phyloP scores from a whole-genome alignment of 1,140 invertebrate species.

The Wiebesia pumilae region DNA sequence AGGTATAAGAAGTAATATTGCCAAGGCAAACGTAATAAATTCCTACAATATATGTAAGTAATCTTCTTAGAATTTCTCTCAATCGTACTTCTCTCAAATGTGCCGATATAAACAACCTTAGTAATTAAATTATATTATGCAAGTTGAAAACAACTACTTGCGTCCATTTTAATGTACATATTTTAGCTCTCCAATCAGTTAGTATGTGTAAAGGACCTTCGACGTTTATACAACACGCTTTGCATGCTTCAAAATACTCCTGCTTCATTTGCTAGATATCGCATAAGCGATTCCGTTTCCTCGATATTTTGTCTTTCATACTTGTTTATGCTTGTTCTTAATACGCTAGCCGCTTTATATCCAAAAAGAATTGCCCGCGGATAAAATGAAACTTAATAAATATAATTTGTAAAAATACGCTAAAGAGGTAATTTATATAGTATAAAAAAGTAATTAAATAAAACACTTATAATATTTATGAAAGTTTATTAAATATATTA shows the following conservation, averaged over 20 bases:
- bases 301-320: no score
- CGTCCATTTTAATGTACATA: neutral
- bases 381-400: no score
- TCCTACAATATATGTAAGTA: neutral
- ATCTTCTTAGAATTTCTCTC: neutral
- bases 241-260: neutral
- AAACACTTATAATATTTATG: no score
- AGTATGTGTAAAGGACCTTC: neutral
- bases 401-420: no score
- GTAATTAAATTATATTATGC: neutral
- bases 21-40: neutral
- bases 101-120: neutral
- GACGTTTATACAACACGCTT: neutral
- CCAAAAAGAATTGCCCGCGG: no score
- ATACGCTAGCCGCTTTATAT: no score
- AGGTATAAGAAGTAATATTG: neutral
- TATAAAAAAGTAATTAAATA: neutral
- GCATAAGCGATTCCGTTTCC: neutral
- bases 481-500: neutral
- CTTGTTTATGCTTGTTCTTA: no score
- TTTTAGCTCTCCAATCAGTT: neutral
- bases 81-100: neutral
- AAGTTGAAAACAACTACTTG: neutral
- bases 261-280: neutral
- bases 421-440: no score